Evolutionary conservation across 2,888 invertebrate genomes (phyloP).

Genomic region (Bembecia ichneumoniformis): DNA sequence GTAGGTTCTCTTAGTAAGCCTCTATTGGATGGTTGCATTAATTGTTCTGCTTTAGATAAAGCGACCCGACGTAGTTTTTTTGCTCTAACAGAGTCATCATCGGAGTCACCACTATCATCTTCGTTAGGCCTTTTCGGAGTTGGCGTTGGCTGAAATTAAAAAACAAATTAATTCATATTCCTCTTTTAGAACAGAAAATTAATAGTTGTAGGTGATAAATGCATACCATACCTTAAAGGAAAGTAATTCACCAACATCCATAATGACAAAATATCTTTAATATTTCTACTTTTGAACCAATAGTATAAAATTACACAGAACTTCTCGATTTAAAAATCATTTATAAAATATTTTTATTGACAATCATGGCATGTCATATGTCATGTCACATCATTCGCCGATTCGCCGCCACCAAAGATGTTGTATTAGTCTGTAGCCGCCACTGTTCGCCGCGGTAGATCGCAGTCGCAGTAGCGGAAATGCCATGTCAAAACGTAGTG

Average conservation of each 20-base stretch:
- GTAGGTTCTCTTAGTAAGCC: conserved; percentile 73
- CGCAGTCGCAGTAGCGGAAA: too few relatives aligned
- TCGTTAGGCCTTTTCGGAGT: conserved; percentile 82
- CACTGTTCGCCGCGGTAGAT: too few relatives aligned
- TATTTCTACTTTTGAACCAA: too few relatives aligned
- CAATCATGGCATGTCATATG: too few relatives aligned
- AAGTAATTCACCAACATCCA: conserved; percentile 65
- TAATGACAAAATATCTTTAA: conserved; percentile 14
- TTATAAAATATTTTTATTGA: too few relatives aligned
- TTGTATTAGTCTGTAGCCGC: too few relatives aligned
- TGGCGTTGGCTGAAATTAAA: conserved; percentile 78
- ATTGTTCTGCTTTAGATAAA: conserved; percentile 56
- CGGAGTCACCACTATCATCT: conserved; percentile 78
- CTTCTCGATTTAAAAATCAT: too few relatives aligned
- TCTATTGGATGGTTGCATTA: conserved; percentile 48
- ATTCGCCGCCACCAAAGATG: too few relatives aligned
- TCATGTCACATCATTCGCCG: too few relatives aligned
- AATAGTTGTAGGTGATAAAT: background rate
- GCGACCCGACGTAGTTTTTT: conserved; percentile 75
- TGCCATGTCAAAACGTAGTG: too few relatives aligned
- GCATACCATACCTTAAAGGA: conserved; percentile 53
- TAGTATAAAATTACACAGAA: too few relatives aligned
- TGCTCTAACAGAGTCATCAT: conserved; percentile 75
- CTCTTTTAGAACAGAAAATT: background rate
- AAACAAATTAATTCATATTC: background rate